Evolutionary conservation across 1,140 invertebrate species (phyloP).

Genomic region (Dysdera silvatica): DNA sequence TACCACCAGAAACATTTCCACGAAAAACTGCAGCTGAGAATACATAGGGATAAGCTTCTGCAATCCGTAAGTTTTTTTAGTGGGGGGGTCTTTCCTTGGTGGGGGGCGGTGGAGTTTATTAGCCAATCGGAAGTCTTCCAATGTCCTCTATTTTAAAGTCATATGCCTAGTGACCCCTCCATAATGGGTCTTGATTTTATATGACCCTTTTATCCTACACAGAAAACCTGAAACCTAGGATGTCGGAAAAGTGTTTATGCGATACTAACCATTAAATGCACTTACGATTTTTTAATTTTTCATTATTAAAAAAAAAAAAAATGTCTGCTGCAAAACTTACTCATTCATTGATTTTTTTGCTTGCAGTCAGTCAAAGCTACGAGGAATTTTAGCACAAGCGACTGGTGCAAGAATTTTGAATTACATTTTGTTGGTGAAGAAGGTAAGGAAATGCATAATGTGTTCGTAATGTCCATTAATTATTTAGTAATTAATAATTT

Average conservation of each 20-base stretch:
- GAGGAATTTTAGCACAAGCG: constrained; percentile 65
- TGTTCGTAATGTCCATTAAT: neutral
- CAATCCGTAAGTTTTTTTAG: constrained; percentile 55
- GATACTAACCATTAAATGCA: too few species aligned
- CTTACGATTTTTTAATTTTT: too few species aligned
- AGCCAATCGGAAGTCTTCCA: too few species aligned
- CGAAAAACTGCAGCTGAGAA: constrained; percentile 68
- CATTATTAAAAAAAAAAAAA: too few species aligned
- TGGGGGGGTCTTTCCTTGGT: neutral
- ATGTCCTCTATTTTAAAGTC: too few species aligned
- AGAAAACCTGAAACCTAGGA: too few species aligned
- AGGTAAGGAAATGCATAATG: constrained; percentile 59
- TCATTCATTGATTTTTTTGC: constrained; percentile 4
- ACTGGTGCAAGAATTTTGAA: constrained; percentile 91
- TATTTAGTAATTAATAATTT: neutral
- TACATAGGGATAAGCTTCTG: constrained; percentile 67
- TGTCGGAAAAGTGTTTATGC: too few species aligned
- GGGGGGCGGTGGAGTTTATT: too few species aligned
- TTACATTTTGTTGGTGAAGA: constrained; percentile 84
- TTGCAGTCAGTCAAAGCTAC: constrained; percentile 60
- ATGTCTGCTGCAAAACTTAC: too few species aligned
- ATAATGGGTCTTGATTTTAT: too few species aligned
- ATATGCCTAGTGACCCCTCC: too few species aligned
- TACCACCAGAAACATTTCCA: constrained; percentile 75
- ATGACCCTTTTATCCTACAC: too few species aligned